phyloP scores from a whole-genome alignment of 2,888 invertebrate species.

The Mimas tiliae region DNA sequence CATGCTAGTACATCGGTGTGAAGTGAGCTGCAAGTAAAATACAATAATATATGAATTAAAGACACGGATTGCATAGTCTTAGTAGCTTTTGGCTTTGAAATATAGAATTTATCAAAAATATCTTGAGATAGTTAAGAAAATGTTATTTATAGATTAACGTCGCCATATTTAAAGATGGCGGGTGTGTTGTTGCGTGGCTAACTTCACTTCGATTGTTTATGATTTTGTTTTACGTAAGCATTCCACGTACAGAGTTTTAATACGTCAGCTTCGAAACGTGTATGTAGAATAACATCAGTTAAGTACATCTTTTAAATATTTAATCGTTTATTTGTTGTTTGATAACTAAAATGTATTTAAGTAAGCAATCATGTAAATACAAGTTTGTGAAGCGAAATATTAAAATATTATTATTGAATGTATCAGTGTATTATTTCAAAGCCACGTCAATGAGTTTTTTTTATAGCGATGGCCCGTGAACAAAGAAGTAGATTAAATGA shows the following conservation, averaged over 20 bases:
- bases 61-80: neutral
- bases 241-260: constrained; percentile 66
- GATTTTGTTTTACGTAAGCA: constrained; percentile 66
- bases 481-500: no score
- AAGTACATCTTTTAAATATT: constrained; percentile 74
- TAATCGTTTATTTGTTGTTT: constrained; percentile 73
- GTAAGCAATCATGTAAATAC: constrained; percentile 82
- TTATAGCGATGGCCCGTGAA: no score
- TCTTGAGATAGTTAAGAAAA: constrained; percentile 16
- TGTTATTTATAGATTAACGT: neutral
- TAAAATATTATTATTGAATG: constrained; percentile 71
- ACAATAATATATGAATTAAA: neutral
- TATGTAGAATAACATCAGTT: constrained; percentile 60
- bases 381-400: constrained; percentile 80
- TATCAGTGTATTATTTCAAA: constrained; percentile 28
- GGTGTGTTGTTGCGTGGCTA: constrained; percentile 1
- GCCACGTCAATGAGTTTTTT: no score
- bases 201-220: constrained; percentile 12
- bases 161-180: constrained; percentile 5
- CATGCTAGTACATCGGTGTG: neutral
- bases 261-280: constrained; percentile 54
- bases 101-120: constrained; percentile 28
- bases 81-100: constrained; percentile 20
- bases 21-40: constrained; percentile 13
- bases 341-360: constrained; percentile 71